Percentiles rank a stretch among this genome's conserved stretches.
phyloP scores from a whole-genome alignment of 2,888 invertebrate genomes.

The Dysmachus trigonus region DNA sequence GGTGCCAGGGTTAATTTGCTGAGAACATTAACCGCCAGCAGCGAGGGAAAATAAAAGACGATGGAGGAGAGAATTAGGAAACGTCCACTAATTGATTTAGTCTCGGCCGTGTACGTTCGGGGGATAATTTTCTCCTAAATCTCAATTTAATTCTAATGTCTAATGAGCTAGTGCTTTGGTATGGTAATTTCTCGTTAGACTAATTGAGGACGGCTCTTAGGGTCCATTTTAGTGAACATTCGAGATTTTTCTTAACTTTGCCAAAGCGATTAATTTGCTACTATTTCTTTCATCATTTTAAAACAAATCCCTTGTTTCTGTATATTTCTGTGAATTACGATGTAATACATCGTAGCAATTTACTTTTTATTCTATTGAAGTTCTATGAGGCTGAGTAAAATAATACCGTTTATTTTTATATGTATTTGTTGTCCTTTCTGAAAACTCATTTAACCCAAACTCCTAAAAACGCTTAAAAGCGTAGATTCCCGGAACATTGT shows the following conservation, averaged over 20 bases:
- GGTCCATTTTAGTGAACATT: background rate
- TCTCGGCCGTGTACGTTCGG: background rate
- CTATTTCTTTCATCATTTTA: background rate
- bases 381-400: too few relatives aligned
- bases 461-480: too few relatives aligned
- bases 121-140: constrained; percentile 39
- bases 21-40: constrained; percentile 17
- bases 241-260: background rate
- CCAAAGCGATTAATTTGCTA: background rate
- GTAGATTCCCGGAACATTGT: too few relatives aligned
- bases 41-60: background rate
- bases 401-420: too few relatives aligned
- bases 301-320: background rate
- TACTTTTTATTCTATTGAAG: background rate
- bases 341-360: background rate
- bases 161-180: constrained; percentile 16
- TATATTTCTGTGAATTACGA: background rate
- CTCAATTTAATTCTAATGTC: constrained; percentile 39
- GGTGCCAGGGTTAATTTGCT: constrained; percentile 30
- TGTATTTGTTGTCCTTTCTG: too few relatives aligned
- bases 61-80: constrained; percentile 19
- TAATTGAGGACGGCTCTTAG: constrained; percentile 22
- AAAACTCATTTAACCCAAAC: too few relatives aligned
- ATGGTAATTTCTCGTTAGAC: constrained; percentile 40
- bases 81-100: constrained; percentile 36